Base-by-base conservation (phyloP, 2,797 vertebrate genomes). In the Neosalanx taihuensis region DNA sequence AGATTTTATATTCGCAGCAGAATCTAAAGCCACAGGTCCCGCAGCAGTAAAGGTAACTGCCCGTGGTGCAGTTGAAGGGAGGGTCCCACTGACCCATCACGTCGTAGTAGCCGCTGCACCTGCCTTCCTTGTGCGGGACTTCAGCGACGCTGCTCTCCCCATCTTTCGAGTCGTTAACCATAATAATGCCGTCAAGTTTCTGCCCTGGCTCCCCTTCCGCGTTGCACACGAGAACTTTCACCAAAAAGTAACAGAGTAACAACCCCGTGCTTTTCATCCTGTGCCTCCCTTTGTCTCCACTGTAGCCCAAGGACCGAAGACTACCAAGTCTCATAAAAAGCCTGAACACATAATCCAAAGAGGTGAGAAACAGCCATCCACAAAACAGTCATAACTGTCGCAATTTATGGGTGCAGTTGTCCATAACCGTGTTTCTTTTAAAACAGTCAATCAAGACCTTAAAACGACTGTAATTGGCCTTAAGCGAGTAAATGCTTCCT, bases 11-110 rank as follows among this genome's bases (percentile, higher is more conserved):
- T 74, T 95, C 95, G 89, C 97, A 99, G 91, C 97, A 99, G 91
- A 98, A 99, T 79, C 97, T 92, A 92, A 99, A 99, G 92, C 97
- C 97, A 92, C 97, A 99, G 92, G 97, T 99, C 89, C 97, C 97
- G 84, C 97, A 99, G 92, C 97, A 99, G 89, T 94, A 99, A 81
- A 97, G 92, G 92, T 97, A 99, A 90, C 92, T 95, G 75, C 95
- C 96, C 1, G 97, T 97, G 87, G 87, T 92, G 93, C 97, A 99
- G 83, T 96, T 93, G 86, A 99, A 99, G 87, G 96, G 93, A 70
- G 96, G 96, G 85, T 99, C 97, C 96, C 96, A 99, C 88, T 99
- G 97, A 79, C 97, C 97, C 97, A 99, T 99, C 83, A 99, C 97
- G 79, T 99, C 97, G 90, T 96, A 99, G 89, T 99, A 99, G 72